Evolutionary conservation across 2,113 vertebrate species (phyloP).

Genomic region (Scomber japonicus): DNA sequence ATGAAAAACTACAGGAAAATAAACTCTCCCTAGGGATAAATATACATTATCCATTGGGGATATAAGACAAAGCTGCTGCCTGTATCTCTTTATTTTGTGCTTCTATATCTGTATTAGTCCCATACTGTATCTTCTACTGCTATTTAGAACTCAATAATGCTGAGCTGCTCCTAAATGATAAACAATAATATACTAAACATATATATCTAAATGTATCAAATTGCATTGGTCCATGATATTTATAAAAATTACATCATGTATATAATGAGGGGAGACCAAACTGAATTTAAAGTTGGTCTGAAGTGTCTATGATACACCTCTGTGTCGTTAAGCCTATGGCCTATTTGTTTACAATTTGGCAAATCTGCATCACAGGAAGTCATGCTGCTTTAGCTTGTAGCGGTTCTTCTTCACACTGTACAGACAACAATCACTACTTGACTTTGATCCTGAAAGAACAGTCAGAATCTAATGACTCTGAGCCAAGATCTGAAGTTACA

Average conservation of each 20-base stretch:
- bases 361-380: neutral
- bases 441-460: neutral
- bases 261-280: too few relatives aligned
- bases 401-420: neutral
- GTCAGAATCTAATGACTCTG: neutral
- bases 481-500: neutral
- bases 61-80: neutral
- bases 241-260: neutral
- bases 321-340: too few relatives aligned
- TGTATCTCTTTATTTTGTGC: neutral
- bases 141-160: too few relatives aligned
- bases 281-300: neutral
- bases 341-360: neutral
- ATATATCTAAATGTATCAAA: neutral
- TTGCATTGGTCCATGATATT: too few relatives aligned
- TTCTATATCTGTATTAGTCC: too few relatives aligned
- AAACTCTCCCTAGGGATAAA: neutral
- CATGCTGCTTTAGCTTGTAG: neutral
- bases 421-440: neutral
- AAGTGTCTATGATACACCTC: neutral
- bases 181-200: neutral
- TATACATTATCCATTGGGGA: neutral
- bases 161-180: too few relatives aligned
- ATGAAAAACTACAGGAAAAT: neutral
- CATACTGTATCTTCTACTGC: too few relatives aligned